Evolutionary conservation across 2,888 invertebrate species (phyloP).

Genomic region (Xanthorhoe designata): DNA sequence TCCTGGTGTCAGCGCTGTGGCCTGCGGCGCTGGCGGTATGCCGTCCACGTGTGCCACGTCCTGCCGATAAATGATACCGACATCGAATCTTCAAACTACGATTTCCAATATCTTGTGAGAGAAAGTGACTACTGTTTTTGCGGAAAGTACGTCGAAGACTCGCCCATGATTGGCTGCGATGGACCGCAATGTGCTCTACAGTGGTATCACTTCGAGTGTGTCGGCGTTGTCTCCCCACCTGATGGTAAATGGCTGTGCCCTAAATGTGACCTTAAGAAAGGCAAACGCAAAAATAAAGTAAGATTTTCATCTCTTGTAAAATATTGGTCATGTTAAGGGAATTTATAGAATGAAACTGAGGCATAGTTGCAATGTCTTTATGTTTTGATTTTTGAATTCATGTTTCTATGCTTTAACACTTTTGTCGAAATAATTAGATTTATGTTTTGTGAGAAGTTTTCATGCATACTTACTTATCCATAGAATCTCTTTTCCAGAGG

Average conservation of each 20-base stretch:
- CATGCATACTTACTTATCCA: slow-evolving; percentile 19
- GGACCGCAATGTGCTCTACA: slow-evolving; percentile 56
- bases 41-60: slow-evolving; percentile 65
- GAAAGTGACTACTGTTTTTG: slow-evolving; percentile 64
- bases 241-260: slow-evolving; percentile 70
- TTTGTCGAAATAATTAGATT: slow-evolving; percentile 12
- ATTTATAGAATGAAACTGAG: not conserved
- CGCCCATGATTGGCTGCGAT: slow-evolving; percentile 72
- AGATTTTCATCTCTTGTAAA: not conserved
- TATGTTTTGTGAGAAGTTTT: slow-evolving; percentile 34
- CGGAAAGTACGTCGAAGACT: slow-evolving; percentile 55
- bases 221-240: slow-evolving; percentile 62
- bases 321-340: not conserved
- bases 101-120: slow-evolving; percentile 41
- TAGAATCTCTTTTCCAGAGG: slow-evolving; percentile 29
- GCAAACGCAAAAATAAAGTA: slow-evolving; percentile 29
- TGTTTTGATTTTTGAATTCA: no score
- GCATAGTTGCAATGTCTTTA: not conserved
- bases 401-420: not conserved
- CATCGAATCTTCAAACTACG: slow-evolving; percentile 37
- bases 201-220: slow-evolving; percentile 72
- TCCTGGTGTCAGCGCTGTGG: slow-evolving; percentile 58
- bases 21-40: slow-evolving; percentile 63
- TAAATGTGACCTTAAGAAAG: slow-evolving; percentile 50
- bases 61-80: slow-evolving; percentile 58